Base-by-base conservation (phyloP, 2,113 vertebrate species). In the Notarius quadriscutis region DNA sequence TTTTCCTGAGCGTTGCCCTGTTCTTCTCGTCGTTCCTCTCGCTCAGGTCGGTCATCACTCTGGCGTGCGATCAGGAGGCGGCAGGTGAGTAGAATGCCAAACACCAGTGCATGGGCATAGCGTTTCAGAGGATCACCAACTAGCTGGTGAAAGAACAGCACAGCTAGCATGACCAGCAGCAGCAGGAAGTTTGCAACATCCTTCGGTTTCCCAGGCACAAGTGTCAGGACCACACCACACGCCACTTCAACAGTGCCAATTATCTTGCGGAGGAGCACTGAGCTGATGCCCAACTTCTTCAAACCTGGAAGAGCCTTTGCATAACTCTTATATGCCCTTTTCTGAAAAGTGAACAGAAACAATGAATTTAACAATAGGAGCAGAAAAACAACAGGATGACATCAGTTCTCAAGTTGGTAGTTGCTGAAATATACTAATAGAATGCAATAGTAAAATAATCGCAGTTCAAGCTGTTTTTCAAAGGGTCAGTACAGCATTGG, bases 161-260 rank as follows among this genome's bases (percentile, higher is more conserved):
- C 97, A 0, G 96, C 97, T 87, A 99, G 94, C 92, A 98, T 98
- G 1, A 99, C 96, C 87, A 99, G 95, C 71, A 99, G 95, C 8
- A 99, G 96, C 89, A 98, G 91, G 90, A 99, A 99, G 95, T 99
- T 99, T 89, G 98, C 98, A 87, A 99, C 97, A 0, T 99, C 98
- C 92, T 98, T 99, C 71, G 97, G 97, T 90, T 97, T 95, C 7
- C 98, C 98, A 0, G 98, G 98, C 14, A 99, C 97, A 34, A 99
- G 94, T 69, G 97, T 99, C 92, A 99, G 96, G 89, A 99, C 96
- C 48, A 99, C 96, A 34, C 98, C 98, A 1, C 98, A 98, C 5
- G 94, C 96, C 91, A 99, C 96, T 92, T 99, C 98, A 34, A 99
- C 94, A 63, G 97, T 96, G 34, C 98, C 98, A 0, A 99, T 98